phyloP scores from a whole-genome alignment of 2,113 vertebrate species.

The Nibea albiflora region DNA sequence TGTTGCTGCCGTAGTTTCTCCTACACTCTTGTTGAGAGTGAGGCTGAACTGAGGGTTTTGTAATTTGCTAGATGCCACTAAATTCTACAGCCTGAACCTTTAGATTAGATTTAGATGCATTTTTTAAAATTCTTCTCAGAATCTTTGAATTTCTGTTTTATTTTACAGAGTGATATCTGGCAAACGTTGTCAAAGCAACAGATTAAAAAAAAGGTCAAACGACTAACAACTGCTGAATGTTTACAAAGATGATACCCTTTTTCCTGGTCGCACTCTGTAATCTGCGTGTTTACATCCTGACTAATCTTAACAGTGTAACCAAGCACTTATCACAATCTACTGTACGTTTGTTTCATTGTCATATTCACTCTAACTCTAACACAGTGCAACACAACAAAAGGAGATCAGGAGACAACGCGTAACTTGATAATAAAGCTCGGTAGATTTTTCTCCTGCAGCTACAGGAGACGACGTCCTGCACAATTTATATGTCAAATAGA shows the following conservation, averaged over 20 bases:
- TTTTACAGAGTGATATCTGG: not conserved
- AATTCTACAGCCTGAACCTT: too few relatives aligned
- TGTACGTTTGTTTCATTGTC: not conserved
- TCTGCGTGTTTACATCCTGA: conserved; percentile 10
- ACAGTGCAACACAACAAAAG: not conserved
- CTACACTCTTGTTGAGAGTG: too few relatives aligned
- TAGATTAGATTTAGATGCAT: too few relatives aligned
- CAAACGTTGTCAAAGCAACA: not conserved
- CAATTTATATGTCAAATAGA: too few relatives aligned
- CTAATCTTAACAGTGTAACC: conserved; percentile 19
- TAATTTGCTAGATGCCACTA: too few relatives aligned
- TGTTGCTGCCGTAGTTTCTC: too few relatives aligned
- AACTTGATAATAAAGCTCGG: not conserved
- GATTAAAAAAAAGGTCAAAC: not conserved
- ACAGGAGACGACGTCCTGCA: not conserved
- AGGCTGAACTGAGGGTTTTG: too few relatives aligned
- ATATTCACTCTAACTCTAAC: not conserved
- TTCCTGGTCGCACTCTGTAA: not conserved
- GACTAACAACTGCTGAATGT: not conserved
- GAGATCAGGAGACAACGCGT: not conserved
- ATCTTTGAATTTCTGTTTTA: not conserved
- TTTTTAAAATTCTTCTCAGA: too few relatives aligned
- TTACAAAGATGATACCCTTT: not conserved
- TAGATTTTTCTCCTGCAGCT: not conserved
- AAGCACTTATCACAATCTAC: conserved; percentile 8